Conservation (phyloP, 2,888 invertebrate genomes). For the Lamellibrachia columna region DNA sequence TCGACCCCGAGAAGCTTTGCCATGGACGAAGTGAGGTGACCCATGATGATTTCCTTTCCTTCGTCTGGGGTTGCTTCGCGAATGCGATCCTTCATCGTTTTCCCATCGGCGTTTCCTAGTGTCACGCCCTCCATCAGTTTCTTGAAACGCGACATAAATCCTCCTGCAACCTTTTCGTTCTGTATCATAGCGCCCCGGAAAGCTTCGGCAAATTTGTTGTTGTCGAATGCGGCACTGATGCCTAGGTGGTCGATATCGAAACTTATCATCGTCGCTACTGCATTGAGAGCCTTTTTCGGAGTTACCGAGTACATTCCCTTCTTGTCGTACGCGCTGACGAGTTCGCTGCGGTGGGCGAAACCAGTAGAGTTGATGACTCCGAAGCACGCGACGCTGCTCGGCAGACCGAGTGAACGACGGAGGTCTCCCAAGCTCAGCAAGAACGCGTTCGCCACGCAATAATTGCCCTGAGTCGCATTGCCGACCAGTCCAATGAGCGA, state of each 20-base stretch:
- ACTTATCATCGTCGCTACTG: not conserved
- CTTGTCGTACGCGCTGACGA: not conserved
- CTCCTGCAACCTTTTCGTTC: not conserved
- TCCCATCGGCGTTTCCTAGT: not conserved
- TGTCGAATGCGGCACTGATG: not conserved
- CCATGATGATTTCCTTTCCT: not conserved
- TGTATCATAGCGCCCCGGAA: not conserved
- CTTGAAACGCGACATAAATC: not conserved
- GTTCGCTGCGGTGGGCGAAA: conserved; percentile 2
- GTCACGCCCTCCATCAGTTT: not conserved
- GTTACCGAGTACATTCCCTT: not conserved
- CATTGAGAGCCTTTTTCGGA: not conserved
- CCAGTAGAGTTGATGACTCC: not conserved
- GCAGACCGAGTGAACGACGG: conserved; percentile 6
- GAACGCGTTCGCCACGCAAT: conserved; percentile 7
- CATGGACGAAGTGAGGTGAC: not conserved
- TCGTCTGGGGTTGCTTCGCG: not conserved
- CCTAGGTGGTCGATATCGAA: not conserved
- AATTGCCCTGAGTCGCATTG: not conserved
- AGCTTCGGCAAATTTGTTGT: not conserved
- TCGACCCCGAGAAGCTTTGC: not conserved
- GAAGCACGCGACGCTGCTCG: not conserved
- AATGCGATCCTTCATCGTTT: not conserved
- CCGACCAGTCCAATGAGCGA: not conserved
- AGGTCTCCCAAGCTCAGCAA: not conserved